phyloP scores from a whole-genome alignment of 2,888 invertebrate species.

The Thyatira batis region DNA sequence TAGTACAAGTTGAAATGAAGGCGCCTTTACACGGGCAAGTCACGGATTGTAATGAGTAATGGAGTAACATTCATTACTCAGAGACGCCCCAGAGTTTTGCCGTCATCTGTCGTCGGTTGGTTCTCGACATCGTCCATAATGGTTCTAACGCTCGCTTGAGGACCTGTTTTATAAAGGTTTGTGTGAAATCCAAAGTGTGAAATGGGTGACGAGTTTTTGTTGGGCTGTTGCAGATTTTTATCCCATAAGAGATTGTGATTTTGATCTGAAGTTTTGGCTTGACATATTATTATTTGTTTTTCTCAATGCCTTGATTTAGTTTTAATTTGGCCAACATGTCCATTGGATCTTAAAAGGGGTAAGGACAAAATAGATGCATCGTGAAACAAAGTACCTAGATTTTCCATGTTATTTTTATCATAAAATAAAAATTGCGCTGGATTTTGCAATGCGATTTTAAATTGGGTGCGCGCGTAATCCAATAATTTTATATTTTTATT shows the following conservation, averaged over 20 bases:
- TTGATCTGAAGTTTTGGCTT: too few species aligned
- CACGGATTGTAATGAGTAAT: conserved; percentile 65
- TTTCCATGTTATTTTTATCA: neutral
- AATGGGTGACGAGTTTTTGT: conserved; percentile 19
- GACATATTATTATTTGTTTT: too few species aligned
- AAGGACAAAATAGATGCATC: conserved; percentile 14
- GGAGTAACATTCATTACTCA: conserved; percentile 69
- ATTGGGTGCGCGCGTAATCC: neutral
- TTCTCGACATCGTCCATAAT: conserved; percentile 32
- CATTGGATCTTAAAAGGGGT: too few species aligned
- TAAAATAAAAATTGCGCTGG: neutral
- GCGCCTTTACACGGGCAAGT: conserved; percentile 58
- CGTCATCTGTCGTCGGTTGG: conserved; percentile 69
- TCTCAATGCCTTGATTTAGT: too few species aligned
- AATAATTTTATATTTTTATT: neutral
- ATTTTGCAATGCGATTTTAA: neutral
- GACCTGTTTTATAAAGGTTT: conserved; percentile 2
- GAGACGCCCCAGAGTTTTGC: conserved; percentile 64
- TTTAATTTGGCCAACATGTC: too few species aligned
- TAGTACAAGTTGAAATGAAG: conserved; percentile 61
- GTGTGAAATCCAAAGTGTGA: conserved; percentile 28
- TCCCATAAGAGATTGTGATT: conserved; percentile 13
- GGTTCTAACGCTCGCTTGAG: conserved; percentile 26
- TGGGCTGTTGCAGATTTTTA: conserved; percentile 18
- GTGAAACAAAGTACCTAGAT: neutral